phyloP scores from a whole-genome alignment of 1,140 invertebrate species.

The Heliconius nattereri region DNA sequence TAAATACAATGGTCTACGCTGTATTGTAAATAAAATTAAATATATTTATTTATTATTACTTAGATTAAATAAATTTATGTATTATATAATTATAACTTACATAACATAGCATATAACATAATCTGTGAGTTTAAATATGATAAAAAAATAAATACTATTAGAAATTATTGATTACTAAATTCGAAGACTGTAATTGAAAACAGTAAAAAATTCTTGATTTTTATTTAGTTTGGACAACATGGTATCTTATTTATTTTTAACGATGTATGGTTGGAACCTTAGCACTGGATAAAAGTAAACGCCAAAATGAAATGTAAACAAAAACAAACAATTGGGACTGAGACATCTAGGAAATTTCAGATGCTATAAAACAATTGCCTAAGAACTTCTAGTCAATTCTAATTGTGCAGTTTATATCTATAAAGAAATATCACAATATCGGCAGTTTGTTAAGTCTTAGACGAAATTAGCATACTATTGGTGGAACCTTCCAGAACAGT shows the following conservation, averaged over 20 bases:
- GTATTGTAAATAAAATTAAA: slow-evolving; percentile 19
- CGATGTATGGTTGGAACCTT: background rate
- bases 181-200: background rate
- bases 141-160: background rate
- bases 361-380: background rate
- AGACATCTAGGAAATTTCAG: background rate
- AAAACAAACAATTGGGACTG: background rate
- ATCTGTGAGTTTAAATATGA: background rate
- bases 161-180: background rate
- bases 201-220: no score
- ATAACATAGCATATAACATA: background rate
- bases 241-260: no score
- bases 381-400: slow-evolving; percentile 23
- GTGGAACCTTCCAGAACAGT: slow-evolving; percentile 21
- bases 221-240: no score
- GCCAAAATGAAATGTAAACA: background rate
- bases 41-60: slow-evolving; percentile 27
- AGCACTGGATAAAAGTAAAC: background rate
- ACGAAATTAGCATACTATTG: slow-evolving; percentile 20
- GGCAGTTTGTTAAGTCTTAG: slow-evolving; percentile 56
- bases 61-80: slow-evolving; percentile 19
- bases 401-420: slow-evolving; percentile 35
- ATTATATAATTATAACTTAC: slow-evolving; percentile 17
- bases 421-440: slow-evolving; percentile 60
- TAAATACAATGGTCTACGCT: slow-evolving; percentile 16